Evolutionary conservation across 2,113 vertebrate species (phyloP), one percentile per base, ranked within the genome.

Genomic region (Zonotrichia leucophrys): DNA sequence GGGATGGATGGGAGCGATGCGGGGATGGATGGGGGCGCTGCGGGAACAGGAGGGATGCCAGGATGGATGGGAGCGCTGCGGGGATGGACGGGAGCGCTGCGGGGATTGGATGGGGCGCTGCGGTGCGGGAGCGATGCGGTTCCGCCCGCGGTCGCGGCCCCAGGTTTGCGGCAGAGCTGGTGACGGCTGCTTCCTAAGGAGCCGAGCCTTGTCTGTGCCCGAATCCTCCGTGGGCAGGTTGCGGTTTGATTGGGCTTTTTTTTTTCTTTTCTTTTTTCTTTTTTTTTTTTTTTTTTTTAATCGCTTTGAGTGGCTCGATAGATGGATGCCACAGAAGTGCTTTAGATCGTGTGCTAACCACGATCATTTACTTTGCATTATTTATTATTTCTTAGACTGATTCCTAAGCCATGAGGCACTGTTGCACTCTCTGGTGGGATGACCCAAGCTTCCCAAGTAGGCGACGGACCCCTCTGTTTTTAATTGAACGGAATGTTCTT

Each of bases 401-500:
- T 69, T 58, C 39, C 80, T 31, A 20, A 12, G 20, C 46, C n/a
- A 0, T 19, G 58, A 14, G 17, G 63, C 6, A 4, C 8, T 20
- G 55, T 60, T n/a, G 15, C 30, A 39, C 15, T 25, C 37, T 12
- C 68, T 37, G 23, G 41, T 33, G 76, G 41, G 33, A 58, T 20
- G 31, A 49, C 25, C 52, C 28, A 25, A 79, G 37, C 46, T 79
- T 88, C 74, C 41, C 28, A 37, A 91, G 44, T 21, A 30, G 47
- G n/a, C 58, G 53, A 72, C 30, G 18, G 46, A 39, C 30, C 39
- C 27, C 55, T 64, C 66, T 79, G 2, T 77, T 93, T 91, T 62
- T 68, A 22, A 80, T 39, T 44, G 72, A 80, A 80, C 72, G 2
- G 59, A 70, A 83, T 88, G 85, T 90, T 88, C 84, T 80, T 77